phyloP scores from a whole-genome alignment of 2,113 vertebrate genomes.

The Stegastes partitus region DNA sequence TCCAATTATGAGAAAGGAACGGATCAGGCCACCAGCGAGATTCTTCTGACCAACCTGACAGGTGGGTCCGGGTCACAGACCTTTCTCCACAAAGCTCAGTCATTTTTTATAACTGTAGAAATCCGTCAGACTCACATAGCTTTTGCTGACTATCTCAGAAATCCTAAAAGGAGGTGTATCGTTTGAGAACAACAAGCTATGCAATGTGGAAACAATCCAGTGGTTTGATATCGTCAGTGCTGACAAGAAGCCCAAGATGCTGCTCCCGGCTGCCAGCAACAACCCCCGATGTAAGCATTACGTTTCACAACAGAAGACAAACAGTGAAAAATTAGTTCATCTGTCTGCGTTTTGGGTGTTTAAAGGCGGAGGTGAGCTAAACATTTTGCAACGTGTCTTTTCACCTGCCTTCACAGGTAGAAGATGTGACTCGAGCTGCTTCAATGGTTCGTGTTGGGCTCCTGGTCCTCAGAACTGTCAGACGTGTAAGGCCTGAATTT shows the following conservation, averaged over 20 bases:
- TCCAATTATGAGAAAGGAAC: slow-evolving; percentile 84
- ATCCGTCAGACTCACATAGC: neutral
- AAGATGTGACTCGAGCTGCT: slow-evolving; percentile 88
- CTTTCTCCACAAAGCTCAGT: neutral
- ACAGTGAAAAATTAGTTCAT: rapidly evolving
- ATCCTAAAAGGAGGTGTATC: slow-evolving; percentile 92
- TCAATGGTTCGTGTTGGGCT: slow-evolving; percentile 93
- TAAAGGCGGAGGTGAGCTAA: neutral
- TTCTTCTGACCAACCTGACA: slow-evolving; percentile 89
- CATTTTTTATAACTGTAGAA: neutral
- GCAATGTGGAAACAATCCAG: slow-evolving; percentile 90
- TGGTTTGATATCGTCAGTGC: slow-evolving; percentile 91
- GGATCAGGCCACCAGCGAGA: slow-evolving; percentile 77
- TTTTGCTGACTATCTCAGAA: slow-evolving; percentile 84
- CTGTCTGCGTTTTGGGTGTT: neutral
- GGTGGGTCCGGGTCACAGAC: slow-evolving; percentile 77
- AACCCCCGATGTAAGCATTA: slow-evolving; percentile 84
- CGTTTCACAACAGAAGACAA: neutral
- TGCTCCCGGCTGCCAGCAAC: slow-evolving; percentile 63
- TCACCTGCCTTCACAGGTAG: slow-evolving; percentile 82
- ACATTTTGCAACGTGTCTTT: neutral
- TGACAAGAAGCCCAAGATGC: slow-evolving; percentile 68
- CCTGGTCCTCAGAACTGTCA: slow-evolving; percentile 91
- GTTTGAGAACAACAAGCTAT: slow-evolving; percentile 87
- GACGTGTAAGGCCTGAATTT: slow-evolving; percentile 85